phyloP scores from a whole-genome alignment of 1,140 invertebrate species.

The Zaprionus africanus region DNA sequence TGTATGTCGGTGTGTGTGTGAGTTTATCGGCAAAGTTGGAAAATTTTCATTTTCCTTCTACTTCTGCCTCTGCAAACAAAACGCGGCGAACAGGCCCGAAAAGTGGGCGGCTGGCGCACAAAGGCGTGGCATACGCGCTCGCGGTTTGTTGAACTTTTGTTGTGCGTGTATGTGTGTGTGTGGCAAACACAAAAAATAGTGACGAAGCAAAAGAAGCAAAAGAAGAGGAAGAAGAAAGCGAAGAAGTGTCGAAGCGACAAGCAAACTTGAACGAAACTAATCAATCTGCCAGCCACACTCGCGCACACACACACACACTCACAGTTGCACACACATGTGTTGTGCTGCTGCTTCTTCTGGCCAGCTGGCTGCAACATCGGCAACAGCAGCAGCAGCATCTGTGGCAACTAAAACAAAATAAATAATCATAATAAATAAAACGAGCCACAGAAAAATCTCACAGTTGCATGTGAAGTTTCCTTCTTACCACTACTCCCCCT shows the following conservation, averaged over 20 bases:
- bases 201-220: not conserved
- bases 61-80: slow-evolving; percentile 15
- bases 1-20: not conserved
- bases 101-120: slow-evolving; percentile 49
- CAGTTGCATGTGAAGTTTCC: slow-evolving; percentile 71
- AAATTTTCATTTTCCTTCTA: slow-evolving; percentile 6
- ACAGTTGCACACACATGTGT: slow-evolving; percentile 12
- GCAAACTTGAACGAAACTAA: slow-evolving; percentile 66
- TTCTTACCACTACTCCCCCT: not conserved
- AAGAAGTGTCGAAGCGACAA: slow-evolving; percentile 30
- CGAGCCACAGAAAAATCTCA: slow-evolving; percentile 75
- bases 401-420: slow-evolving; percentile 71
- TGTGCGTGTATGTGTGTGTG: not conserved
- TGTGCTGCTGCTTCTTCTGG: slow-evolving; percentile 11
- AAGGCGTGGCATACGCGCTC: slow-evolving; percentile 34
- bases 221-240: slow-evolving; percentile 2
- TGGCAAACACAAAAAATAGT: slow-evolving; percentile 16
- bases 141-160: slow-evolving; percentile 62
- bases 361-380: slow-evolving; percentile 22
- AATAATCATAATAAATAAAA: slow-evolving; percentile 82
- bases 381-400: slow-evolving; percentile 26
- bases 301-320: not conserved
- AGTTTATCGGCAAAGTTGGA: slow-evolving; percentile 14
- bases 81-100: slow-evolving; percentile 26
- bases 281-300: slow-evolving; percentile 57